phyloP scores from a whole-genome alignment of 2,888 invertebrate species.

The Deilephila porcellus region DNA sequence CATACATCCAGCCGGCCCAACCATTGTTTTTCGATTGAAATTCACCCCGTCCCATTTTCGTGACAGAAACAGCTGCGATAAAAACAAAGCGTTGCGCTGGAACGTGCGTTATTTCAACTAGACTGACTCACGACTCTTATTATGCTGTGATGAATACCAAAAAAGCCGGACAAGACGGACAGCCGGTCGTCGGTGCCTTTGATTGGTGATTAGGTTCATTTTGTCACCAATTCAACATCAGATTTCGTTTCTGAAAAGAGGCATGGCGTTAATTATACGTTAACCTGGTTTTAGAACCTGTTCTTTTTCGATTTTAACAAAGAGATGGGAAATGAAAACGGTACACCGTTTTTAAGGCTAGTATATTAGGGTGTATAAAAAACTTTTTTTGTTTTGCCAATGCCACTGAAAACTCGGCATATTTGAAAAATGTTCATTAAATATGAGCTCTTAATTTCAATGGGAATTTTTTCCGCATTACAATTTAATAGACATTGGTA shows the following conservation, averaged over 20 bases:
- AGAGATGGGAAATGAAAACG: too few species aligned
- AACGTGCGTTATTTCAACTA: conserved; percentile 3
- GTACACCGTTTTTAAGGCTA: too few species aligned
- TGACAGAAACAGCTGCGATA: background rate
- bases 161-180: background rate
- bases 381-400: too few species aligned
- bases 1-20: background rate
- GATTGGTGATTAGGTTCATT: background rate
- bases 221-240: background rate
- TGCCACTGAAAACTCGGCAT: too few species aligned
- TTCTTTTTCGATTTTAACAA: too few species aligned
- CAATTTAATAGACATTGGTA: too few species aligned
- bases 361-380: too few species aligned
- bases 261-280: background rate
- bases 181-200: background rate
- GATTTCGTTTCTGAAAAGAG: background rate
- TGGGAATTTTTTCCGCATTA: too few species aligned
- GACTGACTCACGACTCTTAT: background rate
- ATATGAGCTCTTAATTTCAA: too few species aligned
- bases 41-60: background rate
- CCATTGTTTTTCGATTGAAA: background rate
- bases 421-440: too few species aligned
- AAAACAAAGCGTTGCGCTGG: background rate
- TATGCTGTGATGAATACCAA: background rate
- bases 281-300: background rate